phyloP scores from a whole-genome alignment of 2,888 invertebrate species.

The Gerris lacustris region DNA sequence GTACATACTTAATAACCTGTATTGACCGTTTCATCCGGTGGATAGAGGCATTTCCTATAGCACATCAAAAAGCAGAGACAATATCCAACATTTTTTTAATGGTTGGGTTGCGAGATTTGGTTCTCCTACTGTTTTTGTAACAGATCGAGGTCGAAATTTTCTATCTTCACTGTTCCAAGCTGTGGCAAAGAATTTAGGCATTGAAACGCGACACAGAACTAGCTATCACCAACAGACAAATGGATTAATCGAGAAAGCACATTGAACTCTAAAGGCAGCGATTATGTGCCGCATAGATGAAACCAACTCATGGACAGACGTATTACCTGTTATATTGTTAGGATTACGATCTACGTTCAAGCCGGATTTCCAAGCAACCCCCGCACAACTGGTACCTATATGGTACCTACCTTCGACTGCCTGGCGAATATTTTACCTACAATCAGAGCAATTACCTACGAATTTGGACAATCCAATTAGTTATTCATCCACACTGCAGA shows the following conservation, averaged over 20 bases:
- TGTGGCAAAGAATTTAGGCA: neutral
- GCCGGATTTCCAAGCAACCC: too few relatives aligned
- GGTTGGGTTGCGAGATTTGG: constrained; percentile 38
- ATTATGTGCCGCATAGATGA: constrained; percentile 2
- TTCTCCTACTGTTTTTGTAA: constrained; percentile 33
- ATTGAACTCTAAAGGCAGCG: constrained; percentile 18
- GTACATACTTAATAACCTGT: constrained; percentile 5
- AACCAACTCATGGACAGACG: too few relatives aligned
- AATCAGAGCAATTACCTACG: too few relatives aligned
- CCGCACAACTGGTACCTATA: too few relatives aligned
- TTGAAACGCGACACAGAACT: constrained; percentile 10
- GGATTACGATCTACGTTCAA: too few relatives aligned
- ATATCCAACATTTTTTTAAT: neutral
- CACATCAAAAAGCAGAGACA: constrained; percentile 11
- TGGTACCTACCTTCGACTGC: too few relatives aligned
- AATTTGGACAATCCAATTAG: too few relatives aligned
- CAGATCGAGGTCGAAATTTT: constrained; percentile 33
- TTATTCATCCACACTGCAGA: too few relatives aligned
- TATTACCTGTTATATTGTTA: too few relatives aligned
- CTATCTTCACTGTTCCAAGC: constrained; percentile 12
- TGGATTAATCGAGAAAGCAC: constrained; percentile 15
- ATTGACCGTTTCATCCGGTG: constrained; percentile 5
- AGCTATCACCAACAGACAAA: constrained; percentile 14
- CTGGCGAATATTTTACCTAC: too few relatives aligned
- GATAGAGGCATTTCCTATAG: constrained; percentile 16